Conservation (phyloP, 2,797 vertebrate genomes). For the Tokudaia tokunoshimensis region DNA sequence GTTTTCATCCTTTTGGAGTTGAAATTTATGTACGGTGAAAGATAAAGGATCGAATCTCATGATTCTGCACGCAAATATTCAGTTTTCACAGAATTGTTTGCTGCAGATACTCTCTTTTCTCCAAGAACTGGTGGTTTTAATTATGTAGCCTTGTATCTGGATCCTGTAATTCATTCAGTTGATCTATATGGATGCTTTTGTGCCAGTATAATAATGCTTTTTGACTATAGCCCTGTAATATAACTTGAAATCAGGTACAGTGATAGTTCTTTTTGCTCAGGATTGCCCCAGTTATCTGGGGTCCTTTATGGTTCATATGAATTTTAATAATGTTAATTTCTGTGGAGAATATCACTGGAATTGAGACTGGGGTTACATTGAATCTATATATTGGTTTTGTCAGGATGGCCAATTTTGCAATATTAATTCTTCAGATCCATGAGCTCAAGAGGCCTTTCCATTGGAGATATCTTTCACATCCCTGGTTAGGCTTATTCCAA, state of each 20-base stretch:
- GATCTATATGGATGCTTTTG: background rate
- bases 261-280: background rate
- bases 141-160: background rate
- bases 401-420: background rate
- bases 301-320: background rate
- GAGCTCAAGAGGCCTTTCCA: background rate
- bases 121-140: background rate
- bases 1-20: background rate
- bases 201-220: background rate
- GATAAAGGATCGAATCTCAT: background rate
- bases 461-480: background rate
- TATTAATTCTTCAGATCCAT: background rate
- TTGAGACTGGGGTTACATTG: background rate
- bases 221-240: background rate
- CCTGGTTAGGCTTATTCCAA: background rate
- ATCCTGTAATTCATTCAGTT: background rate
- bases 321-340: background rate
- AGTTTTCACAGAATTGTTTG: background rate
- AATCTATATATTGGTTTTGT: background rate
- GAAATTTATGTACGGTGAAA: background rate
- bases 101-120: background rate
- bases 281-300: background rate
- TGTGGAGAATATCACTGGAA: background rate
- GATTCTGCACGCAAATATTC: background rate
- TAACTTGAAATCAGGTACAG: background rate